Evolutionary conservation across 2,797 vertebrate genomes (phyloP), one percentile per base, ranked within the genome.

Genomic region (Karalla daura): DNA sequence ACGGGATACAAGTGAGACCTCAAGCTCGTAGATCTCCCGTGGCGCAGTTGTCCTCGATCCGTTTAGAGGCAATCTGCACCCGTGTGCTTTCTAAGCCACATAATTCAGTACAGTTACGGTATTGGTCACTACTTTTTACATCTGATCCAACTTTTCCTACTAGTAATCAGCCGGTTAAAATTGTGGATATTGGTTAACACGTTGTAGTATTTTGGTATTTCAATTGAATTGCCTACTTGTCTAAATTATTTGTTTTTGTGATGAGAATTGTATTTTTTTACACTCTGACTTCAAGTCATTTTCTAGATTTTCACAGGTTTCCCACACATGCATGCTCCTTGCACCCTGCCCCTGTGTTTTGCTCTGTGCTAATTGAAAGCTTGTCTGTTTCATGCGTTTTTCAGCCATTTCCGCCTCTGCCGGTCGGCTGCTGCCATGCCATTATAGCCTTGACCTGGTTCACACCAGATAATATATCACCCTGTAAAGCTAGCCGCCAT

Each of bases 391-490:
- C 12, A 23, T 54, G 62, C 65, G 46, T 69, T 79, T 37, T 20
- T 66, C 18, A 2, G 64, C 15, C 25, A 10, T 81, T 83, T 87
- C 80, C 77, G 76, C 53, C 52, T 56, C 54, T 44, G 37, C 63
- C 30, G 37, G 58, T 39, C 15, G 54, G 32, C 61, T 41, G 62
- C 76, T 70, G 75, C 72, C 59, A 37, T 54, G 30, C 70, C 51
- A 62, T 86, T 86, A 78, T 44, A 66, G 45, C 58, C 27, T 53
- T 80, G 86, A 86, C 85, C 86, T 82, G 85, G 59, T 89, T 91
- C 86, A 80, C 87, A 83, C 71, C 73, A 85, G 83, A 88, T 88
- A 67, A 65, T 81, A 70, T 90, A 82, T 86, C 88, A 83, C 62
- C 67, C 50, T 66, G 74, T 89, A 86, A 86, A 87, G 81, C 32